A percentile compares a stretch with the other conserved stretches of the same genome.
phyloP scores from a whole-genome alignment of 92 coral and sea anemone genomes.

The Porites evermanni region DNA sequence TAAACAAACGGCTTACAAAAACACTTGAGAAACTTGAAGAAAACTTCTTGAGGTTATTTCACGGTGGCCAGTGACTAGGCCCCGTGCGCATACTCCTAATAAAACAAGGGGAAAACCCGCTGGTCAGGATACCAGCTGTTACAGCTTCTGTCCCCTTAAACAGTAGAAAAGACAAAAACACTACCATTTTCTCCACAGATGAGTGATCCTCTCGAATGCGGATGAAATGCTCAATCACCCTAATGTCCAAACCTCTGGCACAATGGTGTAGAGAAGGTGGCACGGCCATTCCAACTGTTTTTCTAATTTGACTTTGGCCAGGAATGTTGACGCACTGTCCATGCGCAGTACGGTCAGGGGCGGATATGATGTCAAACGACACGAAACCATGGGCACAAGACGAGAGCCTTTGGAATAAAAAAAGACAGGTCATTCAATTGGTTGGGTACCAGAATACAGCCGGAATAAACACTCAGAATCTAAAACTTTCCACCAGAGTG shows the following conservation, averaged over 20 bases:
- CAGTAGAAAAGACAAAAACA: background rate
- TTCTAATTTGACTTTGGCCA: background rate
- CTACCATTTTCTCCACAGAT: background rate
- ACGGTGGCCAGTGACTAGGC: no score
- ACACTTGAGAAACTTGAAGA: no score
- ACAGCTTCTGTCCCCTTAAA: no score
- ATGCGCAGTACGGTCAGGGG: slow-evolving; percentile 10
- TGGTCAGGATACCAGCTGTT: no score
- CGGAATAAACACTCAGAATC: no score
- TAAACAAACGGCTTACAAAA: no score
- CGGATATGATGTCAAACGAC: slow-evolving; percentile 1
- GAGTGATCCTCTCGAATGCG: background rate
- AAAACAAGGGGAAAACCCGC: no score
- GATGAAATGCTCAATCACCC: background rate
- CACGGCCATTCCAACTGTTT: slow-evolving; percentile 19
- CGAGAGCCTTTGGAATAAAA: slow-evolving; percentile 4
- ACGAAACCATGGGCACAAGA: slow-evolving; percentile 37
- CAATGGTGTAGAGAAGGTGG: slow-evolving; percentile 7
- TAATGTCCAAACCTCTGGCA: slow-evolving; percentile 12
- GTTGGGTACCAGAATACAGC: no score
- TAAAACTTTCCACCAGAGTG: no score
- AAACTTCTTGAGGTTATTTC: no score
- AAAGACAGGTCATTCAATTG: background rate
- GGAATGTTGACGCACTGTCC: slow-evolving; percentile 14
- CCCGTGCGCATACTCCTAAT: no score